Percentiles rank a stretch among this genome's conserved stretches.
phyloP scores from a whole-genome alignment of 2,888 invertebrate species.

The Aelia acuminata region DNA sequence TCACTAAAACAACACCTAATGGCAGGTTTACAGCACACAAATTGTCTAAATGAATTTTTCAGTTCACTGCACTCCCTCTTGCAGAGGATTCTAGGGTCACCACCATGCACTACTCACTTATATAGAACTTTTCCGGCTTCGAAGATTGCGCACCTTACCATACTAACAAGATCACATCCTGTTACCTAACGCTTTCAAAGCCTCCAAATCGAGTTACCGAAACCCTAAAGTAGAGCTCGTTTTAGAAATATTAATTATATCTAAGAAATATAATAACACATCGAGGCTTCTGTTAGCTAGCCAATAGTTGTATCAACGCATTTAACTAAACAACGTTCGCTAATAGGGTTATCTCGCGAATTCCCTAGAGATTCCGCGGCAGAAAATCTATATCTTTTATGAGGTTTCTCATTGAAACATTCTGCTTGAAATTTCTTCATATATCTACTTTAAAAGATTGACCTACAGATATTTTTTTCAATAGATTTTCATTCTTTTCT shows the following conservation, averaged over 20 bases:
- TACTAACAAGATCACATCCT: conserved; percentile 46
- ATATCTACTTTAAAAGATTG: too few relatives aligned
- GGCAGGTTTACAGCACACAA: conserved; percentile 62
- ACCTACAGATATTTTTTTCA: too few relatives aligned
- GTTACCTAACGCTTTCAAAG: conserved; percentile 62
- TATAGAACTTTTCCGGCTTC: conserved; percentile 60
- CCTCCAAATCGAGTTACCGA: conserved; percentile 61
- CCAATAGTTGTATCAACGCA: neutral
- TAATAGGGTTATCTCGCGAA: neutral
- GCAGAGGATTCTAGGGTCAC: conserved; percentile 51
- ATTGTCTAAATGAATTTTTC: conserved; percentile 43
- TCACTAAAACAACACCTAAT: conserved; percentile 64
- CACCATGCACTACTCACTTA: neutral
- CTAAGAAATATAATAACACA: conserved; percentile 19
- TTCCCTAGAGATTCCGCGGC: neutral
- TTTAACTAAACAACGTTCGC: neutral
- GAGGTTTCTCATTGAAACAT: too few relatives aligned
- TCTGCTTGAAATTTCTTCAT: neutral
- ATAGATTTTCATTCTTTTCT: too few relatives aligned
- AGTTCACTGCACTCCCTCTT: conserved; percentile 58
- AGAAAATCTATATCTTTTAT: too few relatives aligned
- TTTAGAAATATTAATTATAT: conserved; percentile 58
- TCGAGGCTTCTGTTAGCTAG: neutral
- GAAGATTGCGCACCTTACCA: conserved; percentile 46
- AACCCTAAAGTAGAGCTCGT: conserved; percentile 56